Evolutionary conservation across 2,113 vertebrate species (phyloP), one percentile per base, ranked within the genome.

Genomic region (Motacilla tschutschensis): DNA sequence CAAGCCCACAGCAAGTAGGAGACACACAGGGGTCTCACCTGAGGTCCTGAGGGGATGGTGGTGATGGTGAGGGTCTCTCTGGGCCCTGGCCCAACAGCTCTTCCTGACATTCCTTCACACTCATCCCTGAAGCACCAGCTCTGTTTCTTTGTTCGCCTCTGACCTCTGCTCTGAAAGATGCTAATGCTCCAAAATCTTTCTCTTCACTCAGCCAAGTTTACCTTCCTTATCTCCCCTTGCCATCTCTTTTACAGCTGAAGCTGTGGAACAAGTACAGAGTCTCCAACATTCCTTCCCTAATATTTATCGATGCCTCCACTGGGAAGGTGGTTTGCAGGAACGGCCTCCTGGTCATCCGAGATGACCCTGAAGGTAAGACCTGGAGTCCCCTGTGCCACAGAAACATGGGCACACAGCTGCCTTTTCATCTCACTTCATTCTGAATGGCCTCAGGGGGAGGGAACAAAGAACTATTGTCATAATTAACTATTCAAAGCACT

Each of bases 221-320:
- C 43, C 40, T 33, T 48, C 31, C 33, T 82, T 36, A n/a, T 89
- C 50, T 70, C 48, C 63, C 65, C 43, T 72, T 53, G 17, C 35
- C 6, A 80, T 91, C 78, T 89, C 70, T 87, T 81, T 95, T 96
- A 1, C 94, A 99, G 99, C 98, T 99, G 96, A 99, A 99, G 96
- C 98, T 99, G 87, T 99, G 99, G 99, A 99, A 99, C 97, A 99
- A 99, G 95, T 99, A 99, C 95, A 98, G 99, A 93, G 98, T 99
- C 85, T 99, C 99, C 96, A 99, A 99, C 95, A 98, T 99, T 96
- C 99, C 99, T 46, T 99, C 99, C 17, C 97, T 99, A 94, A 99
- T 99, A 97, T 99, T 99, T 97, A 97, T 99, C 89, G 99, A 99
- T 16, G 98, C 98, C 48, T 89, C 96, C 83, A 98, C 97, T 0